These are phyloP conservation scores for Labrus mixtus DNA, from an alignment of 2,113 vertebrate genomes.

Conservation along the genomic window DNA sequence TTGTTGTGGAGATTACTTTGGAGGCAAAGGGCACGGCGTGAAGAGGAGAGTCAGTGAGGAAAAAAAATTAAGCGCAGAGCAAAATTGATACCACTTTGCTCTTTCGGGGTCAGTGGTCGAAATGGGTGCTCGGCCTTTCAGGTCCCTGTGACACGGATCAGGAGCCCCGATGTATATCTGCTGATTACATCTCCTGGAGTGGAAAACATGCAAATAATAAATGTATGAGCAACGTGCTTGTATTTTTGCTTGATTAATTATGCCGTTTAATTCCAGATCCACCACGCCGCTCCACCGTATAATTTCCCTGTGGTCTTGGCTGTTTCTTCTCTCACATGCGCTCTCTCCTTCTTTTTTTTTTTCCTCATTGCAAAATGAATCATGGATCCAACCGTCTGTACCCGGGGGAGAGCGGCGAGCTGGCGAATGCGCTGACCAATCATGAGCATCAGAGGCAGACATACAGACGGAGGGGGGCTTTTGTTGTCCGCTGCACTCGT, in stretches of 20 bases:
- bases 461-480: slow-evolving; percentile 64
- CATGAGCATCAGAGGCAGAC: slow-evolving; percentile 76
- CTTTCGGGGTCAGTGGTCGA: slow-evolving; percentile 72
- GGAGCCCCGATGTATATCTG: slow-evolving; percentile 69
- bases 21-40: slow-evolving; percentile 65
- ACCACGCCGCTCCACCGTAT: slow-evolving; percentile 80
- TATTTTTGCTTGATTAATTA: slow-evolving; percentile 88
- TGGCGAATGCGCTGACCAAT: slow-evolving; percentile 81
- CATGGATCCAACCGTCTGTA: slow-evolving; percentile 78
- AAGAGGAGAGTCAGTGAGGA: slow-evolving; percentile 47
- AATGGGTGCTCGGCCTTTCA: slow-evolving; percentile 57
- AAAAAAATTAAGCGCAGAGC: slow-evolving; percentile 35
- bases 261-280: slow-evolving; percentile 87
- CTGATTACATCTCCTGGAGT: slow-evolving; percentile 83
- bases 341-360: slow-evolving; percentile 59
- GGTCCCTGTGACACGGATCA: slow-evolving; percentile 66
- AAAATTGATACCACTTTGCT: slow-evolving; percentile 48
- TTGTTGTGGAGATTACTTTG: slow-evolving; percentile 71
- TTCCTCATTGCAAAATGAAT: slow-evolving; percentile 83
- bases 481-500: slow-evolving; percentile 70
- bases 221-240: slow-evolving; percentile 85
- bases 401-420: slow-evolving; percentile 76
- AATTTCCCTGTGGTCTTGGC: slow-evolving; percentile 86
- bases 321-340: slow-evolving; percentile 79
- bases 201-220: slow-evolving; percentile 86